phyloP scores from a whole-genome alignment of 2,113 vertebrate genomes.

The Catharus bicknelli region DNA sequence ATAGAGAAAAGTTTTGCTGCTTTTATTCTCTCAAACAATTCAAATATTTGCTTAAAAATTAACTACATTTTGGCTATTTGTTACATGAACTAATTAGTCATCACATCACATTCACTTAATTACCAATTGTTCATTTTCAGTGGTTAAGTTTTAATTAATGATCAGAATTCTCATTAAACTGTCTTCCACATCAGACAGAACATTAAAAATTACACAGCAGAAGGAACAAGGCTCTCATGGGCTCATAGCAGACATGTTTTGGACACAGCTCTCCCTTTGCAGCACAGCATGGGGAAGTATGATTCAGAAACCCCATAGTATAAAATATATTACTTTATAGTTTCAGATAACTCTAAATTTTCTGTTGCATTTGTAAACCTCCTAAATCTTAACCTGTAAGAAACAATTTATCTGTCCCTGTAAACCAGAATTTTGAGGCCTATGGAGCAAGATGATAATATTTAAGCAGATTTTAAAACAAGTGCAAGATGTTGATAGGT shows the following conservation, averaged over 20 bases:
- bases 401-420: neutral
- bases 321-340: neutral
- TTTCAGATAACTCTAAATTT: neutral
- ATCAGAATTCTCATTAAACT: constrained; percentile 22
- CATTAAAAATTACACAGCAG: neutral
- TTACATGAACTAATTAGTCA: constrained; percentile 33
- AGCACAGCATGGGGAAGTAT: neutral
- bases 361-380: neutral
- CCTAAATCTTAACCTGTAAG: neutral
- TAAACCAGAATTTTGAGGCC: neutral
- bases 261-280: neutral
- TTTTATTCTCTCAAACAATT: neutral
- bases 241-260: neutral
- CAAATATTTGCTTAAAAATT: constrained; percentile 26
- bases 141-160: constrained; percentile 18
- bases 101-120: constrained; percentile 52
- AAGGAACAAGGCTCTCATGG: neutral
- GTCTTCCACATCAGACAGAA: neutral
- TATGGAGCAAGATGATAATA: neutral
- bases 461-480: neutral
- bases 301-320: neutral
- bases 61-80: neutral
- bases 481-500: neutral
- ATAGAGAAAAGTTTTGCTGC: neutral
- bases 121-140: constrained; percentile 37